Evolutionary conservation across 2,797 vertebrate species (phyloP), one percentile per base, ranked within the genome.

Genomic region (Chromis chromis): DNA sequence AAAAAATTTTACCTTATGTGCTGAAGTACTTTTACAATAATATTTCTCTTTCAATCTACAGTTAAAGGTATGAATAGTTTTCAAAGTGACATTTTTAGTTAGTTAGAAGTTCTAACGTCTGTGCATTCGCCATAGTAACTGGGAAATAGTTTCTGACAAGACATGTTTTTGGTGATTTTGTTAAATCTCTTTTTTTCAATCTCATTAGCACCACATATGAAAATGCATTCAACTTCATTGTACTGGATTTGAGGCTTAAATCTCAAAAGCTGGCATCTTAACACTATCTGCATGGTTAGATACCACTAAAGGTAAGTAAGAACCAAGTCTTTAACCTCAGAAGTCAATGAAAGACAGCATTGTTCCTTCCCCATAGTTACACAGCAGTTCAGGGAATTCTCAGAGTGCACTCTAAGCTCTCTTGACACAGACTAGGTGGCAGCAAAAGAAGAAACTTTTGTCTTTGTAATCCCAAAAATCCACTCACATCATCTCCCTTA

Each of bases 401-500:
- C 54, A 53, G 24, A 53, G 49, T 66, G 77, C 63, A 53, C 56
- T 65, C 52, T 56, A 69, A 82, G 70, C 67, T 81, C 59, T 58
- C n/a, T 22, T 31, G 52, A 55, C 24, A 3, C 57, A 62, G 36
- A 76, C 54, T 58, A 40, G 49, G 12, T 50, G 3, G 19, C n/a
- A 71, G 50, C 56, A 44, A 66, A 53, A 85, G 33, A 74, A 55
- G 53, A 81, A 76, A 80, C 79, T 17, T 82, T 83, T 86, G 83
- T 86, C 61, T 80, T 56, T 17, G 0, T 84, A 86, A 91, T 90
- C 72, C 65, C 46, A 68, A 31, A 78, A 64, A 50, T 48, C 71
- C 74, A 22, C 70, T 85, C 76, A 80, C 39, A 57, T 16, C 33
- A 44, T 70, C 48, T 75, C 59, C 13, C 54, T 71, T 22, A 58